Evolutionary conservation across 2,797 vertebrate genomes (phyloP).

Genomic region (Pseudochromis fuscus): DNA sequence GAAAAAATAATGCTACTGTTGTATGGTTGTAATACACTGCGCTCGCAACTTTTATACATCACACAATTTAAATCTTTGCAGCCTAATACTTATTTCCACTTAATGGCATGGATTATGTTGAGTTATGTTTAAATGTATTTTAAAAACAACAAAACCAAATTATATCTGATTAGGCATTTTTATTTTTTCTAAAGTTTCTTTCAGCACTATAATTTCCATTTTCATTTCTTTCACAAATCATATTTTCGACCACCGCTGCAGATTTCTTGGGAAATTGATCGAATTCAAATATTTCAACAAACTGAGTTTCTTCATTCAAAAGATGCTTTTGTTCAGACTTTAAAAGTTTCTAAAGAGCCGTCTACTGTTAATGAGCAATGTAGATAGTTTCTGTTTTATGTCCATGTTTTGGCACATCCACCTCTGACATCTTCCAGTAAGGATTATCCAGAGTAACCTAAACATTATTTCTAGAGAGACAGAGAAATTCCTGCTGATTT

Average conservation of each 20-base stretch:
- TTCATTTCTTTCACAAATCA: too few relatives aligned
- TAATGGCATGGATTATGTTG: neutral
- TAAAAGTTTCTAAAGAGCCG: too few relatives aligned
- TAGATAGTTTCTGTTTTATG: conserved; percentile 14
- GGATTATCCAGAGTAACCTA: conserved; percentile 3
- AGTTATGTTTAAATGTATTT: neutral
- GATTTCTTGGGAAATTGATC: too few relatives aligned
- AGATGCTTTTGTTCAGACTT: conserved; percentile 8
- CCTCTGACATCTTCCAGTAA: neutral
- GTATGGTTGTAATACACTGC: neutral
- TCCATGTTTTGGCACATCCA: conserved; percentile 21
- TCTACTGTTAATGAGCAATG: neutral
- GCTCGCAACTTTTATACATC: neutral
- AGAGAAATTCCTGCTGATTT: neutral
- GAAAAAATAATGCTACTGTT: neutral
- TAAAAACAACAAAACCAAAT: neutral
- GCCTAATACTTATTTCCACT: neutral
- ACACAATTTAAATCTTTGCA: neutral
- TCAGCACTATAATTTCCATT: neutral
- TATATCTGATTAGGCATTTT: neutral
- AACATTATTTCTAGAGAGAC: conserved; percentile 6
- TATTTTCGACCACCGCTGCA: too few relatives aligned
- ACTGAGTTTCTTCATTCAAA: too few relatives aligned
- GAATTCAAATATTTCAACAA: neutral
- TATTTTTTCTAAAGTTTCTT: neutral